Evolutionary conservation across 2,888 invertebrate genomes (phyloP).

Genomic region (Drosophila seclusa): DNA sequence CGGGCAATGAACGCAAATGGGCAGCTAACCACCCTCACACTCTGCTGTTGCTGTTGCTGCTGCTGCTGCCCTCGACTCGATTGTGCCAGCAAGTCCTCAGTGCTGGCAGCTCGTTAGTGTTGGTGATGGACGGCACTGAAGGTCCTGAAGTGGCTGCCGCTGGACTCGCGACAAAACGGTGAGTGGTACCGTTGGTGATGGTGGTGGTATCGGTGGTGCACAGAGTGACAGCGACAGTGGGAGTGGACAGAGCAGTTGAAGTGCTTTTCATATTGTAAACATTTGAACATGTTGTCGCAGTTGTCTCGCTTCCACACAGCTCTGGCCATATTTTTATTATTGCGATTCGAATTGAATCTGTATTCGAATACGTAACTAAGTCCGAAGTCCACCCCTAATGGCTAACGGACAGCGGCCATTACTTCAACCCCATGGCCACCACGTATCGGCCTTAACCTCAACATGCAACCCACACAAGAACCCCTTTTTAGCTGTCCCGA

Average conservation of each 20-base stretch:
- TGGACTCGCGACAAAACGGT: conserved; percentile 33
- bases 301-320: conserved; percentile 37
- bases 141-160: conserved; percentile 49
- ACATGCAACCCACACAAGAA: conserved; percentile 21
- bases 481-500: conserved; percentile 9
- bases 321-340: conserved; percentile 68
- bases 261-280: conserved; percentile 65
- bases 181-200: conserved; percentile 4
- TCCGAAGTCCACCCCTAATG: conserved; percentile 74
- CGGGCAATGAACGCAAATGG: conserved; percentile 9
- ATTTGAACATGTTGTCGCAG: conserved; percentile 50
- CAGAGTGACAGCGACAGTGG: conserved; percentile 6
- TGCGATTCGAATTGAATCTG: conserved; percentile 66
- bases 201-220: conserved; percentile 19
- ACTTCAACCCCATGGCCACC: conserved; percentile 55
- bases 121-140: conserved; percentile 63
- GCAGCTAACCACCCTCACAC: conserved; percentile 55
- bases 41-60: conserved; percentile 1
- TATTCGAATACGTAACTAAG: conserved; percentile 33
- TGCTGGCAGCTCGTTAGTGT: conserved; percentile 56
- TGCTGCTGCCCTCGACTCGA: conserved; percentile 25
- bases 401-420: conserved; percentile 65
- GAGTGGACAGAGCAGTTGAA: conserved; percentile 30
- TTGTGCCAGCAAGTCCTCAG: conserved; percentile 31
- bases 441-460: conserved; percentile 37